Percentiles rank a stretch among this genome's conserved stretches.
Conservation (phyloP, 2,888 invertebrate genomes). For the Oscheius sp. region DNA sequence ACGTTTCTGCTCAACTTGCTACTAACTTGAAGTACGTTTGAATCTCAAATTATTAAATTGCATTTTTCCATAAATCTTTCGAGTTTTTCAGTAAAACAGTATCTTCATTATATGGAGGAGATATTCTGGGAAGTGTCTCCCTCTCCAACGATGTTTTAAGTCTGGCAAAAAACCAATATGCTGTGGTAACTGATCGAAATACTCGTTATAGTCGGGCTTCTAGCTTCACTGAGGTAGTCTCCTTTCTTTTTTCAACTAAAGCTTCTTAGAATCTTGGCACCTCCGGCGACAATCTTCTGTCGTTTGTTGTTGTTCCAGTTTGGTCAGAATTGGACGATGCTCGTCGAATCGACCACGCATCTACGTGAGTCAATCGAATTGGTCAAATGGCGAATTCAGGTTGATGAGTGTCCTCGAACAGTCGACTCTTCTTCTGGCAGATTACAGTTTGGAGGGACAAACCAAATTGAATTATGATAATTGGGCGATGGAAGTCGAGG, state of each 20-base stretch:
- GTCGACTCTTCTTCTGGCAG: conserved; percentile 51
- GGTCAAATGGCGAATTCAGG: conserved; percentile 5
- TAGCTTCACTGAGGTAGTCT: conserved; percentile 54
- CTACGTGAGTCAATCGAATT: conserved; percentile 17
- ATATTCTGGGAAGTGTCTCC: conserved; percentile 50
- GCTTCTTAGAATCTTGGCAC: conserved; percentile 51
- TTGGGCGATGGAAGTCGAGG: conserved; percentile 56
- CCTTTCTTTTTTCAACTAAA: too few relatives aligned
- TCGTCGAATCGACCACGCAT: conserved; percentile 43
- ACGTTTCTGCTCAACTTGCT: conserved; percentile 38
- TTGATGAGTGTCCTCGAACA: conserved; percentile 61
- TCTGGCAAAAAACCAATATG: conserved; percentile 48
- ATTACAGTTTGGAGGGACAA: conserved; percentile 42
- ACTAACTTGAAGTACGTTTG: conserved; percentile 39
- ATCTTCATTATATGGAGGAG: conserved; percentile 50
- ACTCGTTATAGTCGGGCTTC: conserved; percentile 36
- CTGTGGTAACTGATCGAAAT: conserved; percentile 40
- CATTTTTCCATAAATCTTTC: neutral
- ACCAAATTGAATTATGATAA: conserved; percentile 40
- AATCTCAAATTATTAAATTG: neutral
- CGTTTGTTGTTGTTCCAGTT: conserved; percentile 35
- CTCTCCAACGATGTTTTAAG: conserved; percentile 40
- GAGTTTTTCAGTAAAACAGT: conserved; percentile 35
- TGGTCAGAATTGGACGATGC: conserved; percentile 51
- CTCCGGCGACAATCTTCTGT: conserved; percentile 57